These are phyloP conservation scores for Chlorodrepanis virens DNA, from an alignment of 2,113 vertebrate species.

Conservation along the genomic window DNA sequence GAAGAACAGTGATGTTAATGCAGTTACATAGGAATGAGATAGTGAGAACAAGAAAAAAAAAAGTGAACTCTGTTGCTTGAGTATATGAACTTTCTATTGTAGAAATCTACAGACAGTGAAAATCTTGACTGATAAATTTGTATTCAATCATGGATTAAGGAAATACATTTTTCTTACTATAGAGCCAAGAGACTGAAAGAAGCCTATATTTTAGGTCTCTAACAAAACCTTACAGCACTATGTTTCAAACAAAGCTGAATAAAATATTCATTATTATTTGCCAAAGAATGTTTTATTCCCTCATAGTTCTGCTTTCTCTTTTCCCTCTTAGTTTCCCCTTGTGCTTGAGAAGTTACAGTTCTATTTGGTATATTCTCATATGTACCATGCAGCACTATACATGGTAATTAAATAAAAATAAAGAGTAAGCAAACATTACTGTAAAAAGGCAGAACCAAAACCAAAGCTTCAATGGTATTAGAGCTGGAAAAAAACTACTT, in stretches of 20 bases:
- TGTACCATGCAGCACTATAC: neutral
- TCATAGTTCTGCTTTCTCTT: neutral
- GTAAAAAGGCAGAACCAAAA: neutral
- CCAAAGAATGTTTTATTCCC: neutral
- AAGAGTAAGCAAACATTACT: neutral
- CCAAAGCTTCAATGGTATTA: neutral
- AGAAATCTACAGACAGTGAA: neutral
- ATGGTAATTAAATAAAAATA: constrained; percentile 3
- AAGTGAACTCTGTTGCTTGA: neutral
- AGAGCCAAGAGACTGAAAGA: neutral
- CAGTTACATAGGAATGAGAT: neutral
- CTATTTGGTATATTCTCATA: neutral
- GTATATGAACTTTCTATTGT: neutral
- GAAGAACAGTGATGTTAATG: neutral
- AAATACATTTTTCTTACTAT: neutral
- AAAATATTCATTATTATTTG: constrained; percentile 32
- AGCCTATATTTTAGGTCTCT: neutral
- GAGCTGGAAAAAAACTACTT: neutral
- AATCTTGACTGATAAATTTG: neutral
- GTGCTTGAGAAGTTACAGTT: neutral
- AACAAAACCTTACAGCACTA: neutral
- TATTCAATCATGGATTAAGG: neutral
- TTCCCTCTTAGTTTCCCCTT: neutral
- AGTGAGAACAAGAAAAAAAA: constrained; percentile 2
- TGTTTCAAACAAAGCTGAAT: neutral